Evolutionary conservation across 2,113 vertebrate genomes (phyloP).

Genomic region (Alethe castanea): DNA sequence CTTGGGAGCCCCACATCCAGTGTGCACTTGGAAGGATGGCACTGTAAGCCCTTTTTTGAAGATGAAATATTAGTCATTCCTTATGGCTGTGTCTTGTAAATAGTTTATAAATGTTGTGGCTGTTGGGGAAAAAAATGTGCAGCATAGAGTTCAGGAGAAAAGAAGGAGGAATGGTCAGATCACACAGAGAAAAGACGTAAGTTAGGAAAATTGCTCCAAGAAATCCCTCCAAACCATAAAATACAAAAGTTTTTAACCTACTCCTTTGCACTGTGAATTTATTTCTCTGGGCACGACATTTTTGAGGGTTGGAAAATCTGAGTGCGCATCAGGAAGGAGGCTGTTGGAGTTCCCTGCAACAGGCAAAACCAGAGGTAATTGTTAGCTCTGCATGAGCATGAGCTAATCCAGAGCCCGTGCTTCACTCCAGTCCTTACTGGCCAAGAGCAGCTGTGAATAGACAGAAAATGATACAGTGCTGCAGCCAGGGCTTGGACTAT

Average conservation of each 20-base stretch:
- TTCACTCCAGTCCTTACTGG: background rate
- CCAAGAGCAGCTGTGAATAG: slow-evolving; percentile 15
- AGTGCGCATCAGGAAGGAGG: background rate
- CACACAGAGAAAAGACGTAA: background rate
- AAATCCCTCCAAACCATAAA: background rate
- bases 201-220: background rate
- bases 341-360: background rate
- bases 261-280: background rate
- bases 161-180: background rate
- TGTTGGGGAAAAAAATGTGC: background rate
- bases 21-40: background rate
- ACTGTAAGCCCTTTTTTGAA: background rate
- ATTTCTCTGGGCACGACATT: background rate
- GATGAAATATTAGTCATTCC: background rate
- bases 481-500: background rate
- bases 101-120: background rate
- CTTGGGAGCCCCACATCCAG: background rate
- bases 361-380: slow-evolving; percentile 30
- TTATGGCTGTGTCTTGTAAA: background rate
- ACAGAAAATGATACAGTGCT: background rate
- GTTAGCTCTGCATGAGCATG: background rate
- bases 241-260: background rate
- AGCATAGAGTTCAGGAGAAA: background rate
- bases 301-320: slow-evolving; percentile 29
- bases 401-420: background rate